phyloP scores from a whole-genome alignment of 2,113 vertebrate genomes.

The Microtus pennsylvanicus region DNA sequence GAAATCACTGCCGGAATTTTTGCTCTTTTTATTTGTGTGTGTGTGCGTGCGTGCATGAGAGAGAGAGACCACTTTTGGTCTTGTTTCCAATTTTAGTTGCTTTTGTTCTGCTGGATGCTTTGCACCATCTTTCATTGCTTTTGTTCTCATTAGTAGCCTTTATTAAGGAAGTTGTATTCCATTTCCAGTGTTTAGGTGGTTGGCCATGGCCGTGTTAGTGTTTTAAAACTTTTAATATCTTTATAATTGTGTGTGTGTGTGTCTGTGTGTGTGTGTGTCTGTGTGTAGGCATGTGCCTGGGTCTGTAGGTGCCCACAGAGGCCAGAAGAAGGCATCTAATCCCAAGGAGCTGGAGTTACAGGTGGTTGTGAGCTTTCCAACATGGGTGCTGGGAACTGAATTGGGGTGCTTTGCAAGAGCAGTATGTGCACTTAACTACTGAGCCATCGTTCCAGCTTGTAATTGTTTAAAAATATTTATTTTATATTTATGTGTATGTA shows the following conservation, averaged over 20 bases:
- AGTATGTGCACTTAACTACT: neutral
- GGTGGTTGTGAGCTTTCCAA: neutral
- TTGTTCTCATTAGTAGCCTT: neutral
- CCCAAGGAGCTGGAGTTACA: neutral
- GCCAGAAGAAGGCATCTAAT: neutral
- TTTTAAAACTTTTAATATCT: neutral
- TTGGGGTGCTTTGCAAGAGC: neutral
- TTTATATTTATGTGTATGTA: neutral
- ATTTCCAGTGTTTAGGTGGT: neutral
- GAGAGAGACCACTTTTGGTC: neutral
- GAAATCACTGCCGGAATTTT: neutral
- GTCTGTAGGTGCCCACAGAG: neutral
- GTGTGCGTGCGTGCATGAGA: no score
- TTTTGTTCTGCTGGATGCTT: neutral
- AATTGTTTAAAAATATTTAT: neutral
- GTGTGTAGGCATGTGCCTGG: neutral
- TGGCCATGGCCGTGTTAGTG: neutral
- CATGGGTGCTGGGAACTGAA: neutral
- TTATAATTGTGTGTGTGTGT: neutral
- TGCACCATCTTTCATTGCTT: neutral
- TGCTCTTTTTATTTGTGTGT: neutral
- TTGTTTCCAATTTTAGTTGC: constrained; percentile 32
- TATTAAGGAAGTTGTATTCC: neutral
- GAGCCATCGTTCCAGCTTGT: neutral
- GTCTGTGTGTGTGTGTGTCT: neutral